A percentile compares a stretch with the other conserved stretches of the same genome.
These are phyloP conservation scores for Neosalanx taihuensis DNA, from an alignment of 2,797 vertebrate genomes.

Conservation along the genomic window DNA sequence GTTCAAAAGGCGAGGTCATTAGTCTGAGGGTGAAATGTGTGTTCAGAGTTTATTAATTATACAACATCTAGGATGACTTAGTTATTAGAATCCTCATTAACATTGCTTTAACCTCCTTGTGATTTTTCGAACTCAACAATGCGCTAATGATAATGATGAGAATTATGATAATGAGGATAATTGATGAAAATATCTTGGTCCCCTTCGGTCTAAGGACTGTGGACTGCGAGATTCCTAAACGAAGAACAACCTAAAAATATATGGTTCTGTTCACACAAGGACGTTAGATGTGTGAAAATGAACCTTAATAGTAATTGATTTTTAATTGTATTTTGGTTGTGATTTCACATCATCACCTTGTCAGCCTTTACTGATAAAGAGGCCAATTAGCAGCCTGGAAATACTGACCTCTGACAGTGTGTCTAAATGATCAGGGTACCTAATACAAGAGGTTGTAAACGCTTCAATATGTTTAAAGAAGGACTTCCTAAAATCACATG, in stretches of 20 bases:
- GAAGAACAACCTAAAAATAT: slow-evolving; percentile 1
- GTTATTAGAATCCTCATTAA: not conserved
- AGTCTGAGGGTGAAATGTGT: too few species aligned
- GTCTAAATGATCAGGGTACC: slow-evolving; percentile 9
- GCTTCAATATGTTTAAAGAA: slow-evolving; percentile 2
- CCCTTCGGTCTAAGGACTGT: slow-evolving; percentile 3
- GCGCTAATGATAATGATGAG: not conserved
- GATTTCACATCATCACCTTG: slow-evolving; percentile 48
- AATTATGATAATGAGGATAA: not conserved
- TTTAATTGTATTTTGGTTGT: slow-evolving; percentile 55
- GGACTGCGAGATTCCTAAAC: slow-evolving; percentile 15
- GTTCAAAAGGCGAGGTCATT: too few species aligned
- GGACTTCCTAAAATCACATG: not conserved
- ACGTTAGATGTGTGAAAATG: slow-evolving; percentile 17
- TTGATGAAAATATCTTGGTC: too few species aligned
- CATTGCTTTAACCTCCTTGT: slow-evolving; percentile 14
- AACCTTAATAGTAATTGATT: slow-evolving; percentile 34
- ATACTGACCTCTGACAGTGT: slow-evolving; percentile 42
- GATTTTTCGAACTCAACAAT: slow-evolving; percentile 3
- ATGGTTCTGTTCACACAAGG: slow-evolving; percentile 7
- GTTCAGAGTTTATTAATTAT: too few species aligned
- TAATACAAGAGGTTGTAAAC: slow-evolving; percentile 4
- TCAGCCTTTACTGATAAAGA: slow-evolving; percentile 45
- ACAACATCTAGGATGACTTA: not conserved
- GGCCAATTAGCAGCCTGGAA: slow-evolving; percentile 40